Evolutionary conservation across 1,140 invertebrate genomes (phyloP).

Genomic region (Panagrolaimus sp.): DNA sequence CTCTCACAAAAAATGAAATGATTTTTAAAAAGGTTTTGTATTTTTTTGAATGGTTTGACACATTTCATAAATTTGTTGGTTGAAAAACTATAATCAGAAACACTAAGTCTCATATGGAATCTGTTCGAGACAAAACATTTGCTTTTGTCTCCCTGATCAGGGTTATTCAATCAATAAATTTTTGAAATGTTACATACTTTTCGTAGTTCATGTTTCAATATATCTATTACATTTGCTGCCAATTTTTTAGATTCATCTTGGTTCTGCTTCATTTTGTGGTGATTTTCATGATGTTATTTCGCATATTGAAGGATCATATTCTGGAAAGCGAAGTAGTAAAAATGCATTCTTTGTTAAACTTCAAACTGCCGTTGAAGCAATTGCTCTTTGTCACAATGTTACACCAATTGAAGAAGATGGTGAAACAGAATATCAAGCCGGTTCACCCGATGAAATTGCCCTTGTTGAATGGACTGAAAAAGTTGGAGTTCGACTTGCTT

Average conservation of each 20-base stretch:
- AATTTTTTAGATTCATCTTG: constrained; percentile 24
- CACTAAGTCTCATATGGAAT: too few species aligned
- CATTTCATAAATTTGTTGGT: too few species aligned
- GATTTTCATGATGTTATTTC: constrained; percentile 2
- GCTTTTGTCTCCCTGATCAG: too few species aligned
- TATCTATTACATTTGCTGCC: constrained; percentile 54
- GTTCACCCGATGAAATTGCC: constrained; percentile 93
- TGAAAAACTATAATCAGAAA: too few species aligned
- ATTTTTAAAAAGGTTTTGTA: constrained; percentile 61
- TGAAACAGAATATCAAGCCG: constrained; percentile 80
- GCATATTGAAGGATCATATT: constrained; percentile 17
- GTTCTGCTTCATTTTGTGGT: too few species aligned
- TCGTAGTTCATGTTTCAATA: constrained; percentile 58
- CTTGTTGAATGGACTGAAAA: constrained; percentile 81
- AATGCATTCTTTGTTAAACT: neutral
- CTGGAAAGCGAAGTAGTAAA: neutral
- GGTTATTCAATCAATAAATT: too few species aligned
- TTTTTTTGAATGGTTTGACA: too few species aligned
- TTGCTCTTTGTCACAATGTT: too few species aligned
- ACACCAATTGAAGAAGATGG: constrained; percentile 4
- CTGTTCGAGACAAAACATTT: too few species aligned
- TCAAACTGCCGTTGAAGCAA: too few species aligned
- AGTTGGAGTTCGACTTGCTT: constrained; percentile 71
- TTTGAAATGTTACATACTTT: too few species aligned
- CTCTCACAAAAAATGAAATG: constrained; percentile 98